Base-by-base conservation (phyloP, 2,888 invertebrate genomes). In the Euplexia lucipara region DNA sequence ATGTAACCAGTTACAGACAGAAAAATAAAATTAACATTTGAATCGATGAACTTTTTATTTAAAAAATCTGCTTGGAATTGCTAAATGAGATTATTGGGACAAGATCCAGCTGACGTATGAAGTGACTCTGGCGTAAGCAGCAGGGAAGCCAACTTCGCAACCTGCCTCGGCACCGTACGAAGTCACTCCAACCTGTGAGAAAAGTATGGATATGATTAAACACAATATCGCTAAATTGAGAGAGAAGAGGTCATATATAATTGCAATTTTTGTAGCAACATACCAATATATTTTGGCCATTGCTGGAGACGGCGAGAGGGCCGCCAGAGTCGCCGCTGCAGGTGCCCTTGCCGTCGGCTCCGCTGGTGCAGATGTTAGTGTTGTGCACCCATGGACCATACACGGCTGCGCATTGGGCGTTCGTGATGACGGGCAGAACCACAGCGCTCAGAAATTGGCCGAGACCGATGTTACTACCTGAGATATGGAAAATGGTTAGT, bases 261-360 rank as follows among this genome's bases (percentile, higher is more conserved):
- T 22, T 2, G 14, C 10, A 20, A 0, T 20, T 30, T 26, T 54
- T n/a, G 12, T 51, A n/a, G 20, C n/a, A 26, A 26, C 5, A 26
- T 67, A 86, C 86, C 82, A 86, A 75, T 37, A 79, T 59, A 4
- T 12, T 59, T 2, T 16, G 53, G 51, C 58, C 57, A 6, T 57
- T 52, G 56, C 41, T 71, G 4, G 47, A 30, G 7, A 74, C 37
- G n/a, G 56, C 83, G 0, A 89, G 82, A 52, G 88, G 88, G 10
- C 88, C 88, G n/a, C 88, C 88, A n/a, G 88, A 87, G 74, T 88
- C 88, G 0, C 88, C 88, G 0, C 74, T 54, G 84, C 92, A 92
- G 1, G 90, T 89, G 16, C 90, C 84, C 0, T 47, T 69, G 7
- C 88, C 89, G 10, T 85, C 86, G 0, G 56, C 83, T 0, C 90